Base-by-base conservation (phyloP, 2,888 invertebrate species). In the Phengaris arion region DNA sequence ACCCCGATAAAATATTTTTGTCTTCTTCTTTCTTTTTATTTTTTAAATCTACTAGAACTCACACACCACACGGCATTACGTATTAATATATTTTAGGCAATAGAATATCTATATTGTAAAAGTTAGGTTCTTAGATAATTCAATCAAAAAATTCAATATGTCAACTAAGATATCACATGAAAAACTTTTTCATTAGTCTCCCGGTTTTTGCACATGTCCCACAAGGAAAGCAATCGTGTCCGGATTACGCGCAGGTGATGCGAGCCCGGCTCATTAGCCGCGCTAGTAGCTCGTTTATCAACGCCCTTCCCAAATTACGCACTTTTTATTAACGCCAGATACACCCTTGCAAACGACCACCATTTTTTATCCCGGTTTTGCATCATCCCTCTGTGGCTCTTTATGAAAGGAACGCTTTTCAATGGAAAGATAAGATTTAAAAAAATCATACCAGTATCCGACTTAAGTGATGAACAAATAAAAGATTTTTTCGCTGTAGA, bases 241-340 rank as follows among this genome's bases (percentile, higher is more conserved):
- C 10, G 48, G 54, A 52, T 74, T 15, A 22, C 51, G 52, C 22
- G 52, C 72, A 72, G 72, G 72, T 72, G 72, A 72, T 69, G 64
- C 74, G 15, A 68, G 68, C 74, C n/a, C n/a, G 86, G 79, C 88
- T 90, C 91, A 90, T 92, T 91, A 91, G 88, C 82, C 84, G 81
- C 79, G 85, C 84, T 84, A 85, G 85, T 81, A 85, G 80, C 85
- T 87, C 89, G 86, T 92, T 92, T 93, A 88, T 93, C 90, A 92
- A 84, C 86, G 83, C 88, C 89, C 87, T 84, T 83, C 82, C 85
- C 82, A 85, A 86, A 87, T 86, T 87, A 87, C 86, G 83, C 81
- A 83, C 81, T 82, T 89, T 91, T 92, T 92, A 91, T 91, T 90
- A 91, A 89, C 89, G 88, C 89, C 90, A 89, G 90, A 90, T 88